These are phyloP conservation scores for Scaptomyza reducta DNA, from an alignment of 2,888 invertebrate species.

Conservation along the genomic window DNA sequence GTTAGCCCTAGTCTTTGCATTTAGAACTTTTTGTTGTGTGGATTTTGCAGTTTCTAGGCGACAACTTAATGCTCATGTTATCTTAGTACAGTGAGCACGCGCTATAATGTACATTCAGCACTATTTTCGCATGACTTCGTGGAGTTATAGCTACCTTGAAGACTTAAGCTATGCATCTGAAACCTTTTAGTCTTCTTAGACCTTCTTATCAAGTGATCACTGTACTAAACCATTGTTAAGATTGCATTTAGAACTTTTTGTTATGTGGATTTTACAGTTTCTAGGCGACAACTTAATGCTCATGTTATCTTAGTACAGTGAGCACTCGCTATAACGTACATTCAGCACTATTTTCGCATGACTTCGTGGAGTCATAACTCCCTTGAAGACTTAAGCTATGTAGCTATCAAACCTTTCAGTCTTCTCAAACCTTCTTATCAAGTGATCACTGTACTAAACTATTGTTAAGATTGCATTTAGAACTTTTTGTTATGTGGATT, in stretches of 20 bases:
- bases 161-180: too few relatives aligned
- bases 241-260: too few relatives aligned
- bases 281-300: slow-evolving; percentile 7
- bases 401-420: neutral
- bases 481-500: too few relatives aligned
- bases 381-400: too few relatives aligned
- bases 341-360: too few relatives aligned
- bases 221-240: slow-evolving; percentile 18
- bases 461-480: slow-evolving; percentile 23
- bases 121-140: too few relatives aligned
- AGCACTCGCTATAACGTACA: neutral
- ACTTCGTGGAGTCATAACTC: too few relatives aligned
- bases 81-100: neutral
- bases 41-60: slow-evolving; percentile 12
- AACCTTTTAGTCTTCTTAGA: neutral
- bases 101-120: neutral
- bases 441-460: neutral
- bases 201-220: neutral
- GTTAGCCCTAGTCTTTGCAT: too few relatives aligned
- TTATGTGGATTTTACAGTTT: too few relatives aligned
- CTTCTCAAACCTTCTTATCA: neutral
- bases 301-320: slow-evolving; percentile 2
- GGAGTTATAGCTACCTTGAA: too few relatives aligned
- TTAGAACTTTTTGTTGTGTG: neutral
- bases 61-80: slow-evolving; percentile 12